These are phyloP conservation scores for Ceriagrion tenellum DNA, from an alignment of 2,888 invertebrate species.

Conservation along the genomic window DNA sequence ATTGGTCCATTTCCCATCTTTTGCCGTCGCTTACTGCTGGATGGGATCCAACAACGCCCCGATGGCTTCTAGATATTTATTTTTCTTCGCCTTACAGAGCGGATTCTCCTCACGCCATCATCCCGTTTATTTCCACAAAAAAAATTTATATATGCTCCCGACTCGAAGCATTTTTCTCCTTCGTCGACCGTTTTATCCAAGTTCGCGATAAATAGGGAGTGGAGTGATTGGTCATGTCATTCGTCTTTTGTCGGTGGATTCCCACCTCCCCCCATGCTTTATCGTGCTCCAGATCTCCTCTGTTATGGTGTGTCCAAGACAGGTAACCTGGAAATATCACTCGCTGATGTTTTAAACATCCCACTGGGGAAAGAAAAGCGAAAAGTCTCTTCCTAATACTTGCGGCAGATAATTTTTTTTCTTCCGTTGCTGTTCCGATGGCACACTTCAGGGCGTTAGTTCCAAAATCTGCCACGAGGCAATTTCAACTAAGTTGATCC, in stretches of 20 bases:
- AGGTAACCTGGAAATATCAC: too few species aligned
- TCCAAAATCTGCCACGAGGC: too few species aligned
- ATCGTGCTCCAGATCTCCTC: too few species aligned
- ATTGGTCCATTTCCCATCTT: constrained; percentile 32
- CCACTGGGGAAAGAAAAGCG: too few species aligned
- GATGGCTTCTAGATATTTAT: background rate
- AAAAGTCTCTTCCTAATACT: too few species aligned
- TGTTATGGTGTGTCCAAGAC: too few species aligned
- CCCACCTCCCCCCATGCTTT: background rate
- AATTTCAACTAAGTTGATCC: too few species aligned
- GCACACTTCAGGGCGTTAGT: too few species aligned
- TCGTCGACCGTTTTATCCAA: background rate
- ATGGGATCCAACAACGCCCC: background rate
- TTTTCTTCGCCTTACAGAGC: background rate
- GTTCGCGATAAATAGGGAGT: background rate
- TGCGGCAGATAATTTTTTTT: too few species aligned
- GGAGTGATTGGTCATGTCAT: background rate
- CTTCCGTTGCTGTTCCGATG: too few species aligned
- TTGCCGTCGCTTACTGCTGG: background rate
- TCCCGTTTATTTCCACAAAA: background rate
- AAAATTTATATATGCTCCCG: background rate
- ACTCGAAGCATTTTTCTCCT: background rate
- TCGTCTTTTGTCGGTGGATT: background rate
- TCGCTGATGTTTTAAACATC: too few species aligned
- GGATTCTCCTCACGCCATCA: background rate